phyloP scores from a whole-genome alignment of 2,113 vertebrate species.

The Cavia aperea region DNA sequence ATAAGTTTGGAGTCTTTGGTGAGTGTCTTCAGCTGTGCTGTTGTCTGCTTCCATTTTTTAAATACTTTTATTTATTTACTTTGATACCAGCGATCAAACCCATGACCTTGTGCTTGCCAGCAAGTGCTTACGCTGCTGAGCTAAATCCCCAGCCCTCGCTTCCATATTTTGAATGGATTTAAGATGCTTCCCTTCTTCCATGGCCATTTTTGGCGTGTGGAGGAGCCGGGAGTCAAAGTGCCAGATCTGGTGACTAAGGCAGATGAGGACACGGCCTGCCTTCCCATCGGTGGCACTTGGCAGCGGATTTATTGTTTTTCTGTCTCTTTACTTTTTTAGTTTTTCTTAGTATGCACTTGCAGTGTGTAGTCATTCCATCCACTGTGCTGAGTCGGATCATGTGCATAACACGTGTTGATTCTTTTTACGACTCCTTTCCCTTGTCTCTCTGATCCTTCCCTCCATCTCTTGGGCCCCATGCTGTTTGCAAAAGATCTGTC shows the following conservation, averaged over 20 bases:
- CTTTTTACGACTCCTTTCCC: background rate
- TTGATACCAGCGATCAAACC: too few relatives aligned
- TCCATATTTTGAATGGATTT: background rate
- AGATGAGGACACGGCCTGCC: background rate
- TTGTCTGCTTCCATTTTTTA: background rate
- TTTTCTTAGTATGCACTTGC: background rate
- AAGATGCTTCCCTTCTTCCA: background rate
- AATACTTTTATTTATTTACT: too few relatives aligned
- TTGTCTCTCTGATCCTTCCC: background rate
- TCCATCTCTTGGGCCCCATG: background rate
- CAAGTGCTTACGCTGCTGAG: too few relatives aligned
- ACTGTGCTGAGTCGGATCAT: background rate
- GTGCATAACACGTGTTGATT: background rate
- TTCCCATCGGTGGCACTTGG: background rate
- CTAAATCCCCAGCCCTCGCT: too few relatives aligned
- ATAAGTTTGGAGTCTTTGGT: background rate
- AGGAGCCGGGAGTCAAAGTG: background rate
- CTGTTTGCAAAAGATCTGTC: background rate
- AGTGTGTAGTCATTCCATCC: background rate
- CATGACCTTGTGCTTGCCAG: too few relatives aligned
- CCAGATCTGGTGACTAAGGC: background rate
- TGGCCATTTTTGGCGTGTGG: background rate
- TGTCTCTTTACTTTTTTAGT: background rate
- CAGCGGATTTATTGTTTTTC: background rate
- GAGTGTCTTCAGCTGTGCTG: background rate